Evolutionary conservation across 1,140 invertebrate species (phyloP), one percentile per base, ranked within the genome.

Genomic region (Drosophila lini): DNA sequence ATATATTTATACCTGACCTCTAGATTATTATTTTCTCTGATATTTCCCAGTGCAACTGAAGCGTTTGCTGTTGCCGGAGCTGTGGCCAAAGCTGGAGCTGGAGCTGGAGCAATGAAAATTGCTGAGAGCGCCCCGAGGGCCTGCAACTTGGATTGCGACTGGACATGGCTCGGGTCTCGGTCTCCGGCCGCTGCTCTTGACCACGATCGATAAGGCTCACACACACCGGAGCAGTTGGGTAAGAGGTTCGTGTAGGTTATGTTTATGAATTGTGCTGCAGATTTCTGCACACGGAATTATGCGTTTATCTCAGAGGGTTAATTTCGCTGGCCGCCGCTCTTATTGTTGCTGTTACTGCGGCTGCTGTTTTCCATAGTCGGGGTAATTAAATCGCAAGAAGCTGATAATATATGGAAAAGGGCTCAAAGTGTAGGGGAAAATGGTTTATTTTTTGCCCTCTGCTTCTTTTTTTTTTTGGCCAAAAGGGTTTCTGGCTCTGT

Each of bases 41-140:
- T 4, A n/a, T 45, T 22, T 63, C 10, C 9, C 41, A 25, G 65
- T 56, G 59, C 13, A 44, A 25, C 25, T 45, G 13, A 8, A 48
- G 76, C 41, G 28, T 41, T 64, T 50, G 47, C 44, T 34, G 58
- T 36, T 28, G 68, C 34, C 45, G 8, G 22, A 64, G 76, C 41
- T 34, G 16, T 9, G 34, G 64, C 47, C 28, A 22, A 16, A 45
- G 57, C 69, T 40, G 60, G 36, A 48, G 57, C 74, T 48, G 56
- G 36, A 63, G 48, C 60, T 70, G 65, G 44, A 60, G 69, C 80
- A 89, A 79, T 89, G 79, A 86, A 86, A 90, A 90, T 90, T 90
- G 86, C 81, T 90, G 86, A 90, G 86, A 90, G 86, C 80, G 82
- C 86, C 86, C 86, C 80, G 80, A 90, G 86, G 86, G 86, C 86